Evolutionary conservation across 2,797 vertebrate genomes (phyloP), one percentile per base, ranked within the genome.

Genomic region (Crax fasciolata): DNA sequence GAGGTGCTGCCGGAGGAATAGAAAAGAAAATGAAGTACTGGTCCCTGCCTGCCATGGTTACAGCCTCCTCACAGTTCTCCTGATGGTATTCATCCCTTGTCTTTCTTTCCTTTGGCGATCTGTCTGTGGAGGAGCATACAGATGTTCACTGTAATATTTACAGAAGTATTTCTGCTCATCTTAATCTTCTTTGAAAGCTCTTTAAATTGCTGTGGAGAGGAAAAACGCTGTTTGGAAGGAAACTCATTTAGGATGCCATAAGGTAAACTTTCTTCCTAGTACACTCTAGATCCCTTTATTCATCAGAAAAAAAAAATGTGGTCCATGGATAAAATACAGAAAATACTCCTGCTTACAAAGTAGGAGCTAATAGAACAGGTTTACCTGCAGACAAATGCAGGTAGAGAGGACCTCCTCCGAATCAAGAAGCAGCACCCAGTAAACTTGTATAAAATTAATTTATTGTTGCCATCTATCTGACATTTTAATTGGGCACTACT

Each of bases 161-260:
- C n/a, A 73, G 32, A 81, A 76, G 27, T 43, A 27, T 66, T 81
- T 95, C 83, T 93, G 7, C 44, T 92, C 73, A 57, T 84, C 76
- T 63, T 90, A 78, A 78, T 72, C 35, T 84, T 83, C 48, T 62
- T 44, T 76, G 76, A 88, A 90, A 92, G 27, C 17, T 90, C n/a
- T 67, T 58, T 90, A 71, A 81, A 79, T 84, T 86, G 14, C 44
- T 30, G 30, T 43, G 28, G n/a, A 65, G 27, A 66, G 12, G 39
- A 13, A 75, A 85, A 92, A 63, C 0, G 5, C 14, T 59, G 2
- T 66, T 78, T 85, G 62, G 90, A 93, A 90, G 44, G 17, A 65
- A 86, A 84, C 12, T 55, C 41, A 54, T 76, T 89, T 87, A 82
- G 38, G 38, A 76, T 49, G 38, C 32, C n/a, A 10, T 46, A 86